Conservation (phyloP, 1,140 invertebrate genomes). For the Procambarus virginalis region DNA sequence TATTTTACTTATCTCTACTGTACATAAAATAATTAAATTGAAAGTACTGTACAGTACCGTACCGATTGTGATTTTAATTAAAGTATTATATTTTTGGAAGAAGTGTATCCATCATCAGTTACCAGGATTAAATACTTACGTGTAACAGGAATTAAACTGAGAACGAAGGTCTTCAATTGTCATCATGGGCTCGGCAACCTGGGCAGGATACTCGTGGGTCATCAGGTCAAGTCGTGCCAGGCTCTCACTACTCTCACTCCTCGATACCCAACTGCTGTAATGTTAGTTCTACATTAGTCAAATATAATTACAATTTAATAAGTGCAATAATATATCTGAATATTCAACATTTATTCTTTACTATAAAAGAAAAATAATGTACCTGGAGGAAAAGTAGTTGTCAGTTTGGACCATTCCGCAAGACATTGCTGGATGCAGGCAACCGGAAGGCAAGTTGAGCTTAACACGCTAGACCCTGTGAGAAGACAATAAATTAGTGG, state of each 20-base stretch:
- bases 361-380: not conserved
- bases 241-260: slow-evolving; percentile 55
- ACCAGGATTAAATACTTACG: slow-evolving; percentile 74
- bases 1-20: too few relatives aligned
- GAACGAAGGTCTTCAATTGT: slow-evolving; percentile 84
- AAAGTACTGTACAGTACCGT: too few relatives aligned
- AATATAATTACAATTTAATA: not conserved
- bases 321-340: not conserved
- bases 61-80: too few relatives aligned
- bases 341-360: not conserved
- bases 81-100: too few relatives aligned
- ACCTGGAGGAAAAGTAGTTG: slow-evolving; percentile 55
- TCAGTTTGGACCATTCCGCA: slow-evolving; percentile 64
- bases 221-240: slow-evolving; percentile 60
- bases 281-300: not conserved
- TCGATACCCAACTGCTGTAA: slow-evolving; percentile 47
- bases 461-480: slow-evolving; percentile 62
- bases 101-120: too few relatives aligned
- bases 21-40: too few relatives aligned
- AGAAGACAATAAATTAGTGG: not conserved
- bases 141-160: slow-evolving; percentile 84
- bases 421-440: slow-evolving; percentile 45
- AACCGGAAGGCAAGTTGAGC: not conserved
- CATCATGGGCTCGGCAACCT: slow-evolving; percentile 72
- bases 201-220: slow-evolving; percentile 32